Evolutionary conservation across 2,797 vertebrate species (phyloP).

Genomic region (Takifugu rubripes): DNA sequence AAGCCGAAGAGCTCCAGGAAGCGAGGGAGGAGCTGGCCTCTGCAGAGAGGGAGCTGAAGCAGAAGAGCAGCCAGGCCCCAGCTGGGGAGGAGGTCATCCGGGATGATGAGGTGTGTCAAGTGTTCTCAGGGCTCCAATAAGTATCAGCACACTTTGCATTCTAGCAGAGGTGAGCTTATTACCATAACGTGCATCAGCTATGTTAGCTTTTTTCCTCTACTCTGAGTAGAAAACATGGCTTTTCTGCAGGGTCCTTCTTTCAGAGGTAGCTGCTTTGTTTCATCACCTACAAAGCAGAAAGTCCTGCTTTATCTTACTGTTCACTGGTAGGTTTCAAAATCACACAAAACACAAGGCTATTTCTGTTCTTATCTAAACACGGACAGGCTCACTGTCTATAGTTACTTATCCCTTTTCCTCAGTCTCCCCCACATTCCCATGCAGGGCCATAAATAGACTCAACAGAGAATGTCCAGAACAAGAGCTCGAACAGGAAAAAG

Average conservation of each 20-base stretch:
- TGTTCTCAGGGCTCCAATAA: background rate
- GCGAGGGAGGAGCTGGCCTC: conserved; percentile 84
- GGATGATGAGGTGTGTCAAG: conserved; percentile 85
- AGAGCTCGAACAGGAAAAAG: conserved; percentile 48
- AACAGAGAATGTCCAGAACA: conserved; percentile 67
- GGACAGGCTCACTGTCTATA: conserved; percentile 58
- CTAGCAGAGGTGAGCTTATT: background rate
- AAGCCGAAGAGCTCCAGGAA: conserved; percentile 92
- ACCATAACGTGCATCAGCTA: background rate
- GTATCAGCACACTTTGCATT: background rate
- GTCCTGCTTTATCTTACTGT: conserved; percentile 27
- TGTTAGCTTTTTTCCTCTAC: background rate
- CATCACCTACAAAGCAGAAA: conserved; percentile 7
- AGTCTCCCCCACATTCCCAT: conserved; percentile 69
- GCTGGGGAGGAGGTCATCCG: conserved; percentile 82
- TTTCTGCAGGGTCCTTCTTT: background rate
- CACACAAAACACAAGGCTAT: conserved; percentile 54
- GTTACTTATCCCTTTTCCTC: conserved; percentile 61
- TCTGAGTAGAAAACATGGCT: conserved; percentile 1
- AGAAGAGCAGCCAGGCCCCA: conserved; percentile 77
- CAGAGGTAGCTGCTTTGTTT: background rate
- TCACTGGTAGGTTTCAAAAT: conserved; percentile 41
- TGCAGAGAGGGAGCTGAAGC: conserved; percentile 81
- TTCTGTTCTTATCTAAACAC: conserved; percentile 72
- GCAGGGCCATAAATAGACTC: conserved; percentile 64